These are phyloP conservation scores for Syngnathus rostellatus DNA, from an alignment of 2,797 vertebrate species.

Conservation along the genomic window DNA sequence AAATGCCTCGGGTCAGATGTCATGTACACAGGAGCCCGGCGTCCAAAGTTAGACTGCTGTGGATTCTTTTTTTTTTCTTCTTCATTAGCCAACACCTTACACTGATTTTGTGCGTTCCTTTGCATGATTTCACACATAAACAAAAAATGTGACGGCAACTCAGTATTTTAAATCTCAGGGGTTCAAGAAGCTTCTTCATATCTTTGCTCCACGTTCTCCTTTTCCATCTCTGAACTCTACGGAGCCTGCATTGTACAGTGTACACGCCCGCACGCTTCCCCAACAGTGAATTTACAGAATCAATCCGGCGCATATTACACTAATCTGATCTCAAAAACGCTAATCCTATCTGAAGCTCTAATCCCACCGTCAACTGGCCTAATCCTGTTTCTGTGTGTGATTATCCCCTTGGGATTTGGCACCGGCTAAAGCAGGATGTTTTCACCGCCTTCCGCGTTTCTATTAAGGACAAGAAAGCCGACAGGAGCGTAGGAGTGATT, in stretches of 20 bases:
- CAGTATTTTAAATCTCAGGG: constrained; percentile 5
- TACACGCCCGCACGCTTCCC: neutral
- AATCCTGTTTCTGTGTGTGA: constrained; percentile 58
- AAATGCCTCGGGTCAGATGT: constrained; percentile 62
- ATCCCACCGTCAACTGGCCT: constrained; percentile 60
- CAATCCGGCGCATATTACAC: constrained; percentile 49
- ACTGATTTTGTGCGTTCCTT: constrained; percentile 30
- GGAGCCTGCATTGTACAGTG: neutral
- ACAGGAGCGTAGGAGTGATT: constrained; percentile 1
- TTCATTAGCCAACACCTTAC: neutral
- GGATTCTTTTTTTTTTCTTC: constrained; percentile 20
- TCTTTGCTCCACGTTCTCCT: constrained; percentile 2
- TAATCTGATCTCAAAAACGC: constrained; percentile 55
- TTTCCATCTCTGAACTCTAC: neutral
- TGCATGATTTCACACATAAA: constrained; percentile 20
- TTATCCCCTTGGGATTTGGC: constrained; percentile 47
- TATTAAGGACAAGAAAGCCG: neutral
- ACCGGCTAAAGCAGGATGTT: constrained; percentile 20
- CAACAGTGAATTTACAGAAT: constrained; percentile 31
- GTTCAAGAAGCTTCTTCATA: neutral
- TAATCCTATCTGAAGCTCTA: constrained; percentile 55
- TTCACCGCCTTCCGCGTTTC: constrained; percentile 9
- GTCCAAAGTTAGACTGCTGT: constrained; percentile 56
- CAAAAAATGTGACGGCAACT: no score
- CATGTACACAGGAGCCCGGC: constrained; percentile 52